phyloP scores from a whole-genome alignment of 2,888 invertebrate species.

The Platycnemis pennipes region DNA sequence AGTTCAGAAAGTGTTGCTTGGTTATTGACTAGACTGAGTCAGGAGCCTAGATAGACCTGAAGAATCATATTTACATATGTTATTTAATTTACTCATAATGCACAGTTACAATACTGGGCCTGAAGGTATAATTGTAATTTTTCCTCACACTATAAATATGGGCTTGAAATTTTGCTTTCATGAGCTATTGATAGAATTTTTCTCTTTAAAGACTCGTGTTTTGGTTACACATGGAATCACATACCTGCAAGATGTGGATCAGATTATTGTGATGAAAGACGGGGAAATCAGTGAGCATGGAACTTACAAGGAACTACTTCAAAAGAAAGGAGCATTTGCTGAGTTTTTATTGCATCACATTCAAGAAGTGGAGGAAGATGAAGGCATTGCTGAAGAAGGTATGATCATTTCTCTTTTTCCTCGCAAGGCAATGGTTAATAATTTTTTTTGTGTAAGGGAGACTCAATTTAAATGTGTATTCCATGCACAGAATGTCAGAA shows the following conservation, averaged over 20 bases:
- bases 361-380: slow-evolving; percentile 74
- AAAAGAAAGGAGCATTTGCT: slow-evolving; percentile 91
- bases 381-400: slow-evolving; percentile 72
- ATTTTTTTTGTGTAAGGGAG: too few relatives aligned
- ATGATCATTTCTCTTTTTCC: background rate
- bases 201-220: slow-evolving; percentile 85
- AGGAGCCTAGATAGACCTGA: too few relatives aligned
- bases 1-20: too few relatives aligned
- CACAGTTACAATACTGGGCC: too few relatives aligned
- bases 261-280: slow-evolving; percentile 93
- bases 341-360: slow-evolving; percentile 87
- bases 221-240: slow-evolving; percentile 98
- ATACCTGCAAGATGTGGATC: slow-evolving; percentile 93
- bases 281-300: slow-evolving; percentile 95
- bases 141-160: too few relatives aligned
- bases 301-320: slow-evolving; percentile 92
- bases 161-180: background rate
- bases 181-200: background rate
- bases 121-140: too few relatives aligned
- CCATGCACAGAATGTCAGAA: too few relatives aligned
- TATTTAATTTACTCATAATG: too few relatives aligned
- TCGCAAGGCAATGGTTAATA: too few relatives aligned
- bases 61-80: too few relatives aligned
- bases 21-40: too few relatives aligned
- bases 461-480: too few relatives aligned